Evolutionary conservation across 1,140 invertebrate genomes (phyloP).

Genomic region (Brachionus rotundiformis): DNA sequence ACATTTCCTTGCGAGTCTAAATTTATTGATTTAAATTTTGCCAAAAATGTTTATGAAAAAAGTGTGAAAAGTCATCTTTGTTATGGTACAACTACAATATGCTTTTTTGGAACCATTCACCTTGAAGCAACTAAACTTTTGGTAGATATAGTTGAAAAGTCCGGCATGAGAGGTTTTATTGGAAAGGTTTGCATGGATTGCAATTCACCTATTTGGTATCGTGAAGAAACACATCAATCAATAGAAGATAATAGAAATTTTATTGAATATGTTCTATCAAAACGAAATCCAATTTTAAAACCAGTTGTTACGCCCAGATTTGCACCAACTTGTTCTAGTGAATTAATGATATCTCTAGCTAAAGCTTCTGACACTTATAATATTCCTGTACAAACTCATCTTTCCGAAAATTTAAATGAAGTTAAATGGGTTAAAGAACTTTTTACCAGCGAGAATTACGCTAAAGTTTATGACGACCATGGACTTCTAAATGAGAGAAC

Average conservation of each 20-base stretch:
- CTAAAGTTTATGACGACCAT: slow-evolving; percentile 74
- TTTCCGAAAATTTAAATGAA: slow-evolving; percentile 78
- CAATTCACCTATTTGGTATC: slow-evolving; percentile 68
- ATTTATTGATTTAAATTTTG: slow-evolving; percentile 73
- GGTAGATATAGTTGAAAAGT: slow-evolving; percentile 68
- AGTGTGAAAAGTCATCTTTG: slow-evolving; percentile 73
- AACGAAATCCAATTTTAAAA: slow-evolving; percentile 65
- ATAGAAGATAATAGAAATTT: slow-evolving; percentile 68
- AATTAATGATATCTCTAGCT: slow-evolving; percentile 72
- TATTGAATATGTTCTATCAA: background rate
- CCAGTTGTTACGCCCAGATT: slow-evolving; percentile 85
- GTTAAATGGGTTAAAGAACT: slow-evolving; percentile 69
- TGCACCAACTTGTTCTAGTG: slow-evolving; percentile 75
- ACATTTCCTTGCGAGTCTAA: slow-evolving; percentile 80
- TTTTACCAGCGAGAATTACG: slow-evolving; percentile 71
- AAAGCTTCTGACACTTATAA: slow-evolving; percentile 72
- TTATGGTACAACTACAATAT: slow-evolving; percentile 81
- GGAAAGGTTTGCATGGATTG: slow-evolving; percentile 85
- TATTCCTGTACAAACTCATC: slow-evolving; percentile 79
- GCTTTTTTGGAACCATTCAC: slow-evolving; percentile 82
- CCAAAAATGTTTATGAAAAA: slow-evolving; percentile 72
- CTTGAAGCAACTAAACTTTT: slow-evolving; percentile 72
- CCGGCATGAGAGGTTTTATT: slow-evolving; percentile 79
- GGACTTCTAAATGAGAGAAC: slow-evolving; percentile 75
- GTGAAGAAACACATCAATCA: slow-evolving; percentile 67